Evolutionary conservation across 1,140 invertebrate genomes (phyloP), one percentile per base, ranked within the genome.

Genomic region (Maconellicoccus hirsutus): DNA sequence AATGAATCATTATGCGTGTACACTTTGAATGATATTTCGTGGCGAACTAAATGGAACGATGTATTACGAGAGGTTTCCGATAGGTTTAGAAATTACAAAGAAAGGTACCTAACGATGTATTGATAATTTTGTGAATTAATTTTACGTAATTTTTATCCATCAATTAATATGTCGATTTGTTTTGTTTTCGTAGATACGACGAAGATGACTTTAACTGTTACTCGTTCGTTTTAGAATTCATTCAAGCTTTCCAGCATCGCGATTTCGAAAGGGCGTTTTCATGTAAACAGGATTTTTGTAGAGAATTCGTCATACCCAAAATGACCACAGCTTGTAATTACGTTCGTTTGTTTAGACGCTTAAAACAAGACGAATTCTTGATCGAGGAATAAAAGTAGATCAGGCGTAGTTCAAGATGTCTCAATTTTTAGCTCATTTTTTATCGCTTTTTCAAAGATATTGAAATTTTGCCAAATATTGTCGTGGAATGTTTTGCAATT

Each of bases 151-250:
- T 66, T 38, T 21, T 22, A 27, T n/a, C n/a, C n/a, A n/a, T n/a
- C n/a, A n/a, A n/a, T n/a, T n/a, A n/a, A n/a, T n/a, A n/a, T n/a
- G n/a, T n/a, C n/a, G 1, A 25, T 29, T 61, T 33, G 27, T 25
- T 23, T 63, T 74, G 59, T 72, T 72, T 63, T 72, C 76, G 59
- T 74, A 82, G 81, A 72, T 92, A 92, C 77, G 82, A 86, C 75
- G 87, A 89, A 81, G 83, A 86, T 61, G 83, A 81, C 59, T 84
- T 88, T 78, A 92, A 91, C 78, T 92, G 90, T 76, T 92, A 91
- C 75, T 87, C 86, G 29, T 92, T 91, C 81, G 89, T 91, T 1
- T 78, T 92, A 73, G 83, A 85, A 69, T 91, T 92, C 77, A 79
- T 92, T 71, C 80, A 84, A 73, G 83, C 83, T 29, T 79, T 91